Evolutionary conservation across 2,113 vertebrate genomes (phyloP), one percentile per base, ranked within the genome.

Genomic region (Apodemus sylvaticus): DNA sequence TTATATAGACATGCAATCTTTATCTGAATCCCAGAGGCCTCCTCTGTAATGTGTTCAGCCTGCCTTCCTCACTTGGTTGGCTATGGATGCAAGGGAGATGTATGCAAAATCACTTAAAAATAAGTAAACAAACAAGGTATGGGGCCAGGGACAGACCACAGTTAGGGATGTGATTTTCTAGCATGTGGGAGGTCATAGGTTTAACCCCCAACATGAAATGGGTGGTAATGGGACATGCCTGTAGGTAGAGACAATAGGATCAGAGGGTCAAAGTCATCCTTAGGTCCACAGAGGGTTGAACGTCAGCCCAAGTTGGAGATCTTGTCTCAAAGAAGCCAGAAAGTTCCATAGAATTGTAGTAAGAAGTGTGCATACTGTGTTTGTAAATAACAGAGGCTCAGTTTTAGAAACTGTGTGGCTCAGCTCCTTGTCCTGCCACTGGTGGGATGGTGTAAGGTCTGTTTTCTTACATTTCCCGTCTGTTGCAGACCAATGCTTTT

Each of bases 1-100:
- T 20, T 22, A 26, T 0, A 1, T 16, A 8, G 3, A 34, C 9
- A 0, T 10, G 22, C 22, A 1, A 9, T 36, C 51, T 86, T 17
- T 24, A 29, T 45, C 9, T 42, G 51, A 29, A 48, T 48, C 78
- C 73, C 34, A 14, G 45, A 22, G 19, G 5, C 60, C 39, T 66
- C 58, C 9, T 31, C 39, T n/a, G 68, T 24, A 22, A 45, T 7
- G 19, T 13, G 24, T 70, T 55, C 39, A 9, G 8, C n/a, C 5
- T 64, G 51, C 48, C 73, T n/a, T 77, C 24, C 17, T 76, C 9
- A 3, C 0, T 0, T 16, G n/a, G 0, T 53, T 34, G 45, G 22
- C 77, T 66, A 1, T 26, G 45, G 85, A 48, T n/a, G 64, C 11
- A 7, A 29, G 58, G 29, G 48, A 45, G 7, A 74, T 45, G 2